Evolutionary conservation across 2,113 vertebrate genomes (phyloP).

Genomic region (Campylomormyrus numenius): DNA sequence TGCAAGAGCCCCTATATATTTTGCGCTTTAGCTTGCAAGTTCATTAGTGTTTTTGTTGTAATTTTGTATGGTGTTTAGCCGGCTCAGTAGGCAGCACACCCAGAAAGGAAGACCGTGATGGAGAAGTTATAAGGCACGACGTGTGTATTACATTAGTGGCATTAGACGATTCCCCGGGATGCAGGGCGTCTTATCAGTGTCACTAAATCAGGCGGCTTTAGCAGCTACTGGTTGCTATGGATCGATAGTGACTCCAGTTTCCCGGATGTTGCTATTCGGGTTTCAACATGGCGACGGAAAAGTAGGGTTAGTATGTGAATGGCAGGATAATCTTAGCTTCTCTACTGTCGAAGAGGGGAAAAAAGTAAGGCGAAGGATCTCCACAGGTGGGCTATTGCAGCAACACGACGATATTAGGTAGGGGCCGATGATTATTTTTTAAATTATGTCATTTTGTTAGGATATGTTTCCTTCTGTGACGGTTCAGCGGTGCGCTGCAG

Average conservation of each 20-base stretch:
- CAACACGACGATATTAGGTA: constrained; percentile 3
- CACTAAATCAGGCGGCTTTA: neutral
- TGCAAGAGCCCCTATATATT: neutral
- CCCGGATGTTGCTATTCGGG: constrained; percentile 55
- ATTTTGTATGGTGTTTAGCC: neutral
- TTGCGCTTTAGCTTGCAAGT: neutral
- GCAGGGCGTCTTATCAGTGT: neutral
- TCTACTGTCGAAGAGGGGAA: neutral
- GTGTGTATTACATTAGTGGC: neutral
- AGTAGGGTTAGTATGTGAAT: constrained; percentile 46
- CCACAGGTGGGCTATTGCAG: neutral
- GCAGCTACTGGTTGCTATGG: constrained; percentile 20
- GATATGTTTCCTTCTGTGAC: neutral
- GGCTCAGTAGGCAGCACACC: neutral
- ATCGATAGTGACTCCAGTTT: constrained; percentile 33
- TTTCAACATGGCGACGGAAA: constrained; percentile 60
- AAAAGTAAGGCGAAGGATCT: neutral
- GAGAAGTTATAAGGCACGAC: neutral
- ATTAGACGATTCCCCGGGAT: neutral
- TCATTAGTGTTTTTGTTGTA: neutral
- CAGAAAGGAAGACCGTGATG: neutral
- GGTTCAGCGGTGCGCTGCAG: neutral
- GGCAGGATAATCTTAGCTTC: neutral
- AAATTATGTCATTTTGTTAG: neutral
- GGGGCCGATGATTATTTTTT: neutral